Evolutionary conservation across 1,140 invertebrate genomes (phyloP).

Genomic region (Acarapis woodi): DNA sequence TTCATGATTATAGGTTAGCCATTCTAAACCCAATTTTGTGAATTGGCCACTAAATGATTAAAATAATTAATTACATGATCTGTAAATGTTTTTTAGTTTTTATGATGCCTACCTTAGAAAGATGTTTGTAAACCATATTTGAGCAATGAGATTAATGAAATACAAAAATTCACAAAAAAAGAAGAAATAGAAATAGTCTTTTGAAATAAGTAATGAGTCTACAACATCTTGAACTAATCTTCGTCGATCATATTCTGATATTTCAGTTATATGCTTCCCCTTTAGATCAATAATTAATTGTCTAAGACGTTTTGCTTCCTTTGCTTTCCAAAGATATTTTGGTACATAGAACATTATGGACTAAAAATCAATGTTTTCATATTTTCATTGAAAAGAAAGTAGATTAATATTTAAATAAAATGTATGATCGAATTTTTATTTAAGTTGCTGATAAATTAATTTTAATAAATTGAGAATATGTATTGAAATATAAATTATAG

Average conservation of each 20-base stretch:
- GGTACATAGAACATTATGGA: conserved; percentile 12
- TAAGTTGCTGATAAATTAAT: no score
- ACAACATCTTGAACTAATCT: conserved; percentile 1
- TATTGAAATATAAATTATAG: no score
- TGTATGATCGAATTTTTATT: no score
- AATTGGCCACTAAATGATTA: conserved; percentile 42
- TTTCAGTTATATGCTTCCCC: conserved; percentile 13
- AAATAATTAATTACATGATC: no score
- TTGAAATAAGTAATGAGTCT: conserved; percentile 1
- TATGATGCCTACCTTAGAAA: no score
- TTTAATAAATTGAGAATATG: no score
- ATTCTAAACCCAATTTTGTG: conserved; percentile 21
- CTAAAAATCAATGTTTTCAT: not conserved
- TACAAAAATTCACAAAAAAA: conserved; percentile 21
- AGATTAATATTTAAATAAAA: not conserved
- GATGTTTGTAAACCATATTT: conserved; percentile 17
- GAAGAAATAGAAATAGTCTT: conserved; percentile 41
- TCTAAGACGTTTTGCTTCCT: conserved; percentile 31
- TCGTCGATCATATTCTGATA: conserved; percentile 1
- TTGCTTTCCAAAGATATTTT: conserved; percentile 19
- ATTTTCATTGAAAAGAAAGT: not conserved
- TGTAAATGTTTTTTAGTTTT: no score
- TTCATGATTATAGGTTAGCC: conserved; percentile 44
- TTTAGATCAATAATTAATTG: conserved; percentile 22
- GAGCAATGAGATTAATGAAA: conserved; percentile 15